Base-by-base conservation (phyloP, 2,797 vertebrate genomes). In the Leptatherina wallacei region DNA sequence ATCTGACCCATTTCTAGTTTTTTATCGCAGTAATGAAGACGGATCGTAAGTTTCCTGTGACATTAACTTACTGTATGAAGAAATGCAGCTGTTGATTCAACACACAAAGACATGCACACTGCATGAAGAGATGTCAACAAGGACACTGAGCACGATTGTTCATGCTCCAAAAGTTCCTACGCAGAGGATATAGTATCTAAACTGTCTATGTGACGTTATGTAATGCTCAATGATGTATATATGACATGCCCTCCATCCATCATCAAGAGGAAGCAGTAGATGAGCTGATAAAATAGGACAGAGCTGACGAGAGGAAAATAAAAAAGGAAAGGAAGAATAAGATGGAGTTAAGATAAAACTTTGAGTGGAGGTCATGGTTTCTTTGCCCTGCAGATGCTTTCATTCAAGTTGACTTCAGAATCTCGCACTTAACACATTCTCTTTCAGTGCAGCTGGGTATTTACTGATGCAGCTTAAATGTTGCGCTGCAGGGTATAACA, bases 11-110 rank as follows among this genome's bases (percentile, higher is more conserved):
- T 97, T 97, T 80, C 94, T 98, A 24, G 95, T 97, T 44, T 98
- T 98, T 87, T 96, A 95, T 82, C 93, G 96, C 87, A 98, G 96
- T 78, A 97, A 98, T 61, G 96, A 96, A 89, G 97, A 98, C 67
- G 96, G 96, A 92, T 97, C 96, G 97, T 97, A 90, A 94, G 93
- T 95, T 58, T 29, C 30, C 29, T 2, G 3, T 63, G 5, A 54
- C 35, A 33, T 81, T 44, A 27, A 32, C 60, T 71, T 64, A 18
- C 10, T 61, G 60, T 47, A 56, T 69, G 8, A 60, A 29, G 35
- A 63, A 40, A 51, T 49, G 54, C 56, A 12, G 68, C 52, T 22
- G 2, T 82, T 12, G 1, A 12, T 59, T 54, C 57, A 30, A 54
- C 30, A 18, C 64, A 71, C 62, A 40, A 24, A 44, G 18, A 44